Conservation (phyloP, 1,140 invertebrate species). For the Dryas iulia region DNA sequence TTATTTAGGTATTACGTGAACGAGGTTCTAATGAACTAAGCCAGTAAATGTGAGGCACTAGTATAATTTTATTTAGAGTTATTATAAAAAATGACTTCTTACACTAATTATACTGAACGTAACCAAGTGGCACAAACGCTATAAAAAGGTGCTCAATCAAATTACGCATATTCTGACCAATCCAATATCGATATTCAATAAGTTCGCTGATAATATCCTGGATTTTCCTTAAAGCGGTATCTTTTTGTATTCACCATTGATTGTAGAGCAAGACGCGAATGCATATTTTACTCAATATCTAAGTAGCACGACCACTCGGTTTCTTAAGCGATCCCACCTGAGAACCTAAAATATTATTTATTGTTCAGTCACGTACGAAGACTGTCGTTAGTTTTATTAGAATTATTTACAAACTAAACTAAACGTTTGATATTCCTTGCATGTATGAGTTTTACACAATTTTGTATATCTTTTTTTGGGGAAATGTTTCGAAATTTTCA, state of each 20-base stretch:
- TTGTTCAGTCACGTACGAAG: slow-evolving; percentile 70
- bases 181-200: slow-evolving; percentile 27
- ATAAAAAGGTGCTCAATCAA: slow-evolving; percentile 33
- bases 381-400: slow-evolving; percentile 68
- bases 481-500: slow-evolving; percentile 40
- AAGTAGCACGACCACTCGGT: slow-evolving; percentile 44
- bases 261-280: background rate
- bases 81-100: slow-evolving; percentile 20
- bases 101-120: slow-evolving; percentile 33
- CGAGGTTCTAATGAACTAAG: slow-evolving; percentile 54
- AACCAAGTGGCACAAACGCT: slow-evolving; percentile 34
- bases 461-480: slow-evolving; percentile 33
- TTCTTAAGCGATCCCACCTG: slow-evolving; percentile 71
- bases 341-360: slow-evolving; percentile 53
- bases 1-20: slow-evolving; percentile 71
- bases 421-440: slow-evolving; percentile 28
- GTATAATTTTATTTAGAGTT: slow-evolving; percentile 32
- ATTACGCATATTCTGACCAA: slow-evolving; percentile 32
- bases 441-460: slow-evolving; percentile 31
- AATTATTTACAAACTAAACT: slow-evolving; percentile 40
- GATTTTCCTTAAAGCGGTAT: slow-evolving; percentile 6
- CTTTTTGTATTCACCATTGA: background rate
- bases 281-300: background rate
- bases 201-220: slow-evolving; percentile 15
- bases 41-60: slow-evolving; percentile 37